Conservation (phyloP, 2,888 invertebrate genomes). For the Rotaria sp. region DNA sequence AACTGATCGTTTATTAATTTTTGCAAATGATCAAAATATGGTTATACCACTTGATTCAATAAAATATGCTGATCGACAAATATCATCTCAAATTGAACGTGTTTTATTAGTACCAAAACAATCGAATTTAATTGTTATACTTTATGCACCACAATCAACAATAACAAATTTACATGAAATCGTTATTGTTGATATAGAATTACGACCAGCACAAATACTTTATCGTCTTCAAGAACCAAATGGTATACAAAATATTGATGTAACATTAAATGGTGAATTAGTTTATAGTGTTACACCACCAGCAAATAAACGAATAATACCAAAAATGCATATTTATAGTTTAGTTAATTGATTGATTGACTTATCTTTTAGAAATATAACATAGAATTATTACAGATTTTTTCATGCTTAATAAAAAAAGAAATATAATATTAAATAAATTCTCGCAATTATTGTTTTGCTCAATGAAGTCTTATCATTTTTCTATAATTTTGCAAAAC, state of each 20-base stretch:
- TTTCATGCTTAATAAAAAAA: background rate
- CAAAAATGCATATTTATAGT: background rate
- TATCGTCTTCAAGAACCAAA: background rate
- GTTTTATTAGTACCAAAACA: background rate
- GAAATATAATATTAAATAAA: too few relatives aligned
- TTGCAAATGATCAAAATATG: background rate
- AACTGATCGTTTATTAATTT: background rate
- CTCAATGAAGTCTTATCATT: too few relatives aligned
- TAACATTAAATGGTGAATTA: background rate
- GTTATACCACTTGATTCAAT: background rate
- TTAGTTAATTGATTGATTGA: background rate
- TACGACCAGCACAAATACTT: background rate
- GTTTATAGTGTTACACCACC: background rate
- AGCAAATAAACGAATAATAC: background rate
- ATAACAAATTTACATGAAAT: background rate
- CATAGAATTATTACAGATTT: background rate
- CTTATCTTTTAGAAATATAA: background rate
- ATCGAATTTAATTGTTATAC: background rate
- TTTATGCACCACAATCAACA: background rate
- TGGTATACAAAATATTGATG: background rate
- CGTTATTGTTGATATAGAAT: background rate
- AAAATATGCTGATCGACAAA: background rate
- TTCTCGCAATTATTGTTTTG: too few relatives aligned
- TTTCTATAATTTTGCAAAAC: too few relatives aligned
- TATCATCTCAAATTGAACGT: background rate